These are phyloP conservation scores for Protula sp. DNA, from an alignment of 2,888 invertebrate genomes.

Conservation along the genomic window DNA sequence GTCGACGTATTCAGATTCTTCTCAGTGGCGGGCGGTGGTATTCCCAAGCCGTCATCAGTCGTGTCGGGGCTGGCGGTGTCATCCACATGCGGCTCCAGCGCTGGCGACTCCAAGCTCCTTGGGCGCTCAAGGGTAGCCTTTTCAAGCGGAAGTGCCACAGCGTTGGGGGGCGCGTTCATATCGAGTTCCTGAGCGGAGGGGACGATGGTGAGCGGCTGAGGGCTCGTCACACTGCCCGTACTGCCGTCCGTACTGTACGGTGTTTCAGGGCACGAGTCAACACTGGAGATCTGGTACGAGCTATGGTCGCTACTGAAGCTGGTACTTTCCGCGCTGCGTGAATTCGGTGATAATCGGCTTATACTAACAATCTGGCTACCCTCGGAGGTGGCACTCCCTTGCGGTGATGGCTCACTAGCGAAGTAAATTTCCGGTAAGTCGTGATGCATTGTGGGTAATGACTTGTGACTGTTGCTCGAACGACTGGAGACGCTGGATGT, in stretches of 20 bases:
- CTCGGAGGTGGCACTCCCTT: not conserved
- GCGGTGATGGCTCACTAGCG: not conserved
- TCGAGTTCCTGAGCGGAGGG: constrained; percentile 10
- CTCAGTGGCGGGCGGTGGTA: too few species aligned
- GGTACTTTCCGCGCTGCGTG: not conserved
- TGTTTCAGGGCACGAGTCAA: not conserved
- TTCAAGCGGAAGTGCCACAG: too few species aligned
- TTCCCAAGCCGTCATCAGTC: not conserved
- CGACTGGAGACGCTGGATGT: not conserved
- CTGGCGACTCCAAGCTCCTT: not conserved
- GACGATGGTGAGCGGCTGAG: not conserved
- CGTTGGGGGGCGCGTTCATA: constrained; percentile 18
- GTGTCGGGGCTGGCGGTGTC: not conserved
- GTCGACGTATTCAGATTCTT: not conserved
- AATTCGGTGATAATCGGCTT: too few species aligned
- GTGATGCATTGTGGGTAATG: too few species aligned
- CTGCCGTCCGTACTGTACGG: not conserved
- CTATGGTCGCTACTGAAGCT: not conserved
- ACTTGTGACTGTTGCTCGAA: not conserved
- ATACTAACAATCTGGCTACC: too few species aligned
- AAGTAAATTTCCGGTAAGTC: not conserved
- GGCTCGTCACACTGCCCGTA: not conserved
- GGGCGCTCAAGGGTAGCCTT: too few species aligned
- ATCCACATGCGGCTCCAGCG: not conserved
- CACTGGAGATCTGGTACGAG: not conserved